phyloP scores from a whole-genome alignment of 2,888 invertebrate genomes.

The Perizoma flavofasciatum region DNA sequence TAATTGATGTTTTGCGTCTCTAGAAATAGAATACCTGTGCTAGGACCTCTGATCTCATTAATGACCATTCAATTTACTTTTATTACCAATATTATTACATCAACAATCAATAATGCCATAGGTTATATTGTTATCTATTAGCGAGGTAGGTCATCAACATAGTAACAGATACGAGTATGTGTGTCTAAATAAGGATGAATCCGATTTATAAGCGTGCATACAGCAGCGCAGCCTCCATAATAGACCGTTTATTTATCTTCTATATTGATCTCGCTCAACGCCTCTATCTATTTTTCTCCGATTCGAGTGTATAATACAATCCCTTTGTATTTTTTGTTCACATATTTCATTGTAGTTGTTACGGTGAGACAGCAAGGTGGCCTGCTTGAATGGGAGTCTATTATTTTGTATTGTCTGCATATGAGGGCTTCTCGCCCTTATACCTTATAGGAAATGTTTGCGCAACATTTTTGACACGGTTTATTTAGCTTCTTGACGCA shows the following conservation, averaged over 20 bases:
- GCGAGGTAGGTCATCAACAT: no score
- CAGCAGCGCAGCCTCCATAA: constrained; percentile 59
- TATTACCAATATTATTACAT: no score
- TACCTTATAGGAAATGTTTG: constrained; percentile 45
- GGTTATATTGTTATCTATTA: no score
- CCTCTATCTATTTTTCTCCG: constrained; percentile 60
- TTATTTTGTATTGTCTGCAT: constrained; percentile 60
- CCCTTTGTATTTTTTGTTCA: constrained; percentile 72
- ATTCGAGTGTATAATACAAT: constrained; percentile 66
- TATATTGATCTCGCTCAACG: constrained; percentile 68
- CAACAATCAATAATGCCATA: no score
- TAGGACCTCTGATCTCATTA: no score
- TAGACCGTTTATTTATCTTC: constrained; percentile 70
- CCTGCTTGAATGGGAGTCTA: constrained; percentile 63
- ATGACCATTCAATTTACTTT: no score
- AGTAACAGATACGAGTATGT: background rate
- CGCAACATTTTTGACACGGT: constrained; percentile 44
- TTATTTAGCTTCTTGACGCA: constrained; percentile 2
- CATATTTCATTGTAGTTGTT: constrained; percentile 68
- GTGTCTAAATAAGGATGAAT: constrained; percentile 3
- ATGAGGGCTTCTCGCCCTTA: constrained; percentile 42
- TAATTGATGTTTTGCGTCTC: no score
- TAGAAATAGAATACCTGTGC: no score
- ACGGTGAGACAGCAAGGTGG: constrained; percentile 61
- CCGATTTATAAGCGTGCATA: constrained; percentile 32